Base-by-base conservation (phyloP, 2,113 vertebrate genomes). In the Girardinichthys multiradiatus region DNA sequence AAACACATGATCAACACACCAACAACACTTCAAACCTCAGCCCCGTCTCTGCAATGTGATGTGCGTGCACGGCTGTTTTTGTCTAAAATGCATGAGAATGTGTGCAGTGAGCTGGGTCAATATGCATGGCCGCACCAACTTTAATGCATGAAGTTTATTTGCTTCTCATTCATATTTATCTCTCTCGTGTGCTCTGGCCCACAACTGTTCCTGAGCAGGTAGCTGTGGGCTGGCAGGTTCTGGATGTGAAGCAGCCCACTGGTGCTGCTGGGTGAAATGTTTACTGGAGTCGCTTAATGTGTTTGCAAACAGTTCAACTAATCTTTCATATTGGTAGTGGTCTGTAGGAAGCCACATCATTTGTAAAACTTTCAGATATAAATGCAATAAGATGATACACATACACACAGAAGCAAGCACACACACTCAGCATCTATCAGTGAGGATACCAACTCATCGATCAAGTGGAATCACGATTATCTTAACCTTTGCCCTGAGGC, bases 401-500 rank as follows among this genome's bases (percentile, higher is more conserved):
- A 72, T 66, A 72, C 64, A 76, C 68, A 77, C 74, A 64, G 64
- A 68, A 29, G 58, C 62, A 71, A 51, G 61, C 58, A 66, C 80
- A 78, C 62, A 74, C 79, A 31, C 31, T 30, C 60, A 26, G 58
- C 62, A 61, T 28, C 54, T 80, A 80, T 81, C 83, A 83, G 79
- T 85, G 83, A 86, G 59, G 68, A 67, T 88, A 92, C 90, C 80
- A 87, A 92, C 74, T 37, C 58, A 30, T 82, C 83, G 86, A 92
- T 92, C 90, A 90, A 83, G 79, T 86, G 79, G 86, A 90, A 87
- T 91, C 87, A 83, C 85, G 84, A 89, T 92, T 88, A 84, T 93
- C 88, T 91, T 93, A 91, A 93, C 93, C 93, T 92, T 84, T 76
- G 86, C 74, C 92, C 93, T 76, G 6, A 3, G 81, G 82, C 72